Evolutionary conservation across 30 jellyfish, hydroid and myxozoan species (phyloP).

Genomic region (Hydractinia symbiolongicarpus): DNA sequence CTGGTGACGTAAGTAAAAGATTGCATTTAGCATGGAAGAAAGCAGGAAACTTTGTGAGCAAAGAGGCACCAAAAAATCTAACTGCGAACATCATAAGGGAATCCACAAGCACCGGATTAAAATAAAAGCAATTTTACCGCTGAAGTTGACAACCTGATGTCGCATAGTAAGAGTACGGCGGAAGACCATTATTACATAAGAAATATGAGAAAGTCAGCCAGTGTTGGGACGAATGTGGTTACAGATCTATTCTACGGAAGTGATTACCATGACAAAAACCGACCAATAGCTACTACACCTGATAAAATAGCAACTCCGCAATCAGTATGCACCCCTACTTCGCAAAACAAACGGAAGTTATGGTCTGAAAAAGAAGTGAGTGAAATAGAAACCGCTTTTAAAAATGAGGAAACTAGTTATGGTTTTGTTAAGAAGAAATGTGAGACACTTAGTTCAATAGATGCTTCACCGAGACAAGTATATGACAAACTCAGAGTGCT

Average conservation of each 20-base stretch:
- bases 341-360: background rate
- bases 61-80: slow-evolving; percentile 9
- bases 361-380: slow-evolving; percentile 4
- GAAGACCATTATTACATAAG: slow-evolving; percentile 11
- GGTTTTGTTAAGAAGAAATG: no score
- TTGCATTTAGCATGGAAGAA: slow-evolving; percentile 19
- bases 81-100: slow-evolving; percentile 6
- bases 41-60: slow-evolving; percentile 1
- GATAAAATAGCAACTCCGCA: no score
- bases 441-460: no score
- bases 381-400: background rate
- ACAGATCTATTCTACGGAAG: slow-evolving; percentile 8
- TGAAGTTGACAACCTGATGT: background rate
- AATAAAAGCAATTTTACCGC: background rate
- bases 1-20: slow-evolving; percentile 4
- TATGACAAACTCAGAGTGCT: slow-evolving; percentile 4
- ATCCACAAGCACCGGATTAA: slow-evolving; percentile 11
- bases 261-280: background rate
- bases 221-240: background rate
- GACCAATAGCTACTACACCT: background rate
- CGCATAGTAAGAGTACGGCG: slow-evolving; percentile 14
- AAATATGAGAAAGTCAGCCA: background rate
- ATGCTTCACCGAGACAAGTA: slow-evolving; percentile 6
- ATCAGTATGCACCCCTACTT: no score
- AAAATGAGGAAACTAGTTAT: background rate